These are phyloP conservation scores for Piaya cayana DNA, from an alignment of 2,113 vertebrate species.

Conservation along the genomic window DNA sequence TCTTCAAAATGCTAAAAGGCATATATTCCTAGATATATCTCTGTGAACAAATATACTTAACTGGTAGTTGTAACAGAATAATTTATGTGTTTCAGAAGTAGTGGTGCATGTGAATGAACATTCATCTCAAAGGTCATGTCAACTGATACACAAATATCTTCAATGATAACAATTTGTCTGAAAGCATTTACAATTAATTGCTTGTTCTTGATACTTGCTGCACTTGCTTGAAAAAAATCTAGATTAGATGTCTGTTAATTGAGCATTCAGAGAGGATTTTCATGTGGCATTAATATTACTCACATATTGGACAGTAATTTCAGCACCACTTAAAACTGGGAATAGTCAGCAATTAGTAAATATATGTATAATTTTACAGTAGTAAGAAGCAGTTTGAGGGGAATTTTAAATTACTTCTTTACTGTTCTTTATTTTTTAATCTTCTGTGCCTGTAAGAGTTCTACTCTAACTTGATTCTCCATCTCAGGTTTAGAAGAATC, in stretches of 20 bases:
- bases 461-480: not conserved
- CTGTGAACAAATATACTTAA: not conserved
- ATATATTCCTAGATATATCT: not conserved
- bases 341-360: not conserved
- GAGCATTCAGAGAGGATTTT: not conserved
- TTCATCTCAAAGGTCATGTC: not conserved
- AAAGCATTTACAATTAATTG: conserved; percentile 22
- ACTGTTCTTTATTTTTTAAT: not conserved
- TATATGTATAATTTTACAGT: not conserved
- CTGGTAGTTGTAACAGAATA: not conserved
- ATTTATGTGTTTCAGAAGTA: not conserved
- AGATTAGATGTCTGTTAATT: not conserved
- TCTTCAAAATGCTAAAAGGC: conserved; percentile 2
- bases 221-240: not conserved
- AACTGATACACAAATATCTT: conserved; percentile 16
- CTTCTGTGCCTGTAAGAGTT: not conserved
- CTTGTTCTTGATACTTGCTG: not conserved
- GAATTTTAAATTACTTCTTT: not conserved
- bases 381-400: not conserved
- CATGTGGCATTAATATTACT: not conserved
- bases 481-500: not conserved
- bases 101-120: not conserved
- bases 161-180: not conserved
- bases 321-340: not conserved
- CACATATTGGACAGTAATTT: not conserved